Conservation (phyloP, 1,140 invertebrate genomes). For the Caligus rogercresseyi region DNA sequence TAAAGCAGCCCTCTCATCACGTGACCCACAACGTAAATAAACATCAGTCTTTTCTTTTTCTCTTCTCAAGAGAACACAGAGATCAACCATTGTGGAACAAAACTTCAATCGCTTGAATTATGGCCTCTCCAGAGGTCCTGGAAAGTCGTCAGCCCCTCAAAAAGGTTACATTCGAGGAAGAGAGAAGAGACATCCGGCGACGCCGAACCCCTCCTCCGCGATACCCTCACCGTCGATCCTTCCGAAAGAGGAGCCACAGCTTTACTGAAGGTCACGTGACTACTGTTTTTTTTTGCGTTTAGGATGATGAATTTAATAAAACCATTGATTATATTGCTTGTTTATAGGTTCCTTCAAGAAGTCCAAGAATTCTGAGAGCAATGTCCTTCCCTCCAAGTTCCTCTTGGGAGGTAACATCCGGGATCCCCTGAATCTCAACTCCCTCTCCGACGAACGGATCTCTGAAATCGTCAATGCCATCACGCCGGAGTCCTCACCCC, state of each 20-base stretch:
- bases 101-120: no score
- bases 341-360: not conserved
- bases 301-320: no score
- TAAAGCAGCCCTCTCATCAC: no score
- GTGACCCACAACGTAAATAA: no score
- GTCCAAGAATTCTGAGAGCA: constrained; percentile 10
- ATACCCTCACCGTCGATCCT: not conserved
- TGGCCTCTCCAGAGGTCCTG: not conserved
- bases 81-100: no score
- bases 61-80: no score
- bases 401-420: constrained; percentile 81
- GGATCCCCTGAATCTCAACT: constrained; percentile 83
- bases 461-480: constrained; percentile 13
- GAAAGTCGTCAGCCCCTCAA: not conserved
- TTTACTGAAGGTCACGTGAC: constrained; percentile 18
- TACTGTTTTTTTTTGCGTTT: not conserved
- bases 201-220: not conserved
- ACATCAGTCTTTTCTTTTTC: no score
- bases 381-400: constrained; percentile 74
- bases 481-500: constrained; percentile 15
- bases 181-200: not conserved
- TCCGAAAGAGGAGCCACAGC: constrained; percentile 20
- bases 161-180: not conserved
- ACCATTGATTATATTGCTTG: not conserved
- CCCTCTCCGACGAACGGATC: constrained; percentile 64